Conservation (phyloP, 1,140 invertebrate genomes). For the Philopotamus ludificatus region DNA sequence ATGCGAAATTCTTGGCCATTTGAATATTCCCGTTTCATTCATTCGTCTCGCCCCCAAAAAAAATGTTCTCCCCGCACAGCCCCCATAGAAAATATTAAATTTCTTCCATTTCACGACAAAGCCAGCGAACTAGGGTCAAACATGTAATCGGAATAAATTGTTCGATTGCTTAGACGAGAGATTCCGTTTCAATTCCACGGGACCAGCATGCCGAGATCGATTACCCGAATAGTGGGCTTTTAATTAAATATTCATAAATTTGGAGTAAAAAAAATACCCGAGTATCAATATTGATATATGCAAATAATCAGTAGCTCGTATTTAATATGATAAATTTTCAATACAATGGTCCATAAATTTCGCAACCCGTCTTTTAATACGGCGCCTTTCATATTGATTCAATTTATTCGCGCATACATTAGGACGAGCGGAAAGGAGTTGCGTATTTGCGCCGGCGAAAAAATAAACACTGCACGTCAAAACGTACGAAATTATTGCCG, state of each 20-base stretch:
- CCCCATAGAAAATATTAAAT: slow-evolving; percentile 23
- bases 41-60: slow-evolving; percentile 1
- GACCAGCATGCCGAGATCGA: slow-evolving; percentile 20
- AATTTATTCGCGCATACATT: too few relatives aligned
- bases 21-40: not conserved
- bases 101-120: slow-evolving; percentile 19
- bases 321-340: too few relatives aligned
- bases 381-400: too few relatives aligned
- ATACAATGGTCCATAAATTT: too few relatives aligned
- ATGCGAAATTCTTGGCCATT: not conserved
- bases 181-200: slow-evolving; percentile 12
- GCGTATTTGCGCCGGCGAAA: too few relatives aligned
- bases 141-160: slow-evolving; percentile 20
- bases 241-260: not conserved
- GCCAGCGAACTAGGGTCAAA: slow-evolving; percentile 12
- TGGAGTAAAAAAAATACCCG: not conserved
- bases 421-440: too few relatives aligned
- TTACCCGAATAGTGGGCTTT: not conserved
- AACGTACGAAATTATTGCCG: too few relatives aligned
- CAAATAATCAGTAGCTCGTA: not conserved
- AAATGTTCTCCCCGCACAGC: slow-evolving; percentile 3
- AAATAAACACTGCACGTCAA: too few relatives aligned
- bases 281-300: not conserved
- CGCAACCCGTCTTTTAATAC: too few relatives aligned
- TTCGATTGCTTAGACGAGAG: slow-evolving; percentile 22